phyloP scores from a whole-genome alignment of 2,888 invertebrate genomes.

The Dicranocentrus wangi region DNA sequence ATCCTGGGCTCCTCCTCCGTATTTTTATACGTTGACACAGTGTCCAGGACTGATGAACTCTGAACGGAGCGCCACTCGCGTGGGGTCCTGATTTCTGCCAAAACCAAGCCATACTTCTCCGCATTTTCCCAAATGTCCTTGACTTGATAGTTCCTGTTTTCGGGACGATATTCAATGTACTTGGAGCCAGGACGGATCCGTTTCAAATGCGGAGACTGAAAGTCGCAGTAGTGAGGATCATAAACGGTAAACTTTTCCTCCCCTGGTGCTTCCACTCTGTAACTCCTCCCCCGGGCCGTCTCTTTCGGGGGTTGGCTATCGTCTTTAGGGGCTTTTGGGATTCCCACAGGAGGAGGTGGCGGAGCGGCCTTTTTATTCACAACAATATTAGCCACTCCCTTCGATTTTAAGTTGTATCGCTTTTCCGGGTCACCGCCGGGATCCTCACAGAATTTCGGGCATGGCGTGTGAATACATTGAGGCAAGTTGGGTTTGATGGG shows the following conservation, averaged over 20 bases:
- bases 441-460: slow-evolving; percentile 37
- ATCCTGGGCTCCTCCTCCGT: slow-evolving; percentile 1
- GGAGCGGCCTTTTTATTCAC: background rate
- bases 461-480: slow-evolving; percentile 18
- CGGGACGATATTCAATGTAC: slow-evolving; percentile 41
- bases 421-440: background rate
- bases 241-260: slow-evolving; percentile 2
- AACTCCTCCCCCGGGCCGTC: background rate
- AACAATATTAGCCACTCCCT: too few relatives aligned
- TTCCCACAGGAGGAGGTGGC: background rate
- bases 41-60: slow-evolving; percentile 18
- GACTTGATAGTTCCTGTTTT: background rate
- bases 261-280: background rate
- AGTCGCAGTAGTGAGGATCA: slow-evolving; percentile 15
- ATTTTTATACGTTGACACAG: slow-evolving; percentile 13
- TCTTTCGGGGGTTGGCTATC: slow-evolving; percentile 6
- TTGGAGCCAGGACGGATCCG: slow-evolving; percentile 35
- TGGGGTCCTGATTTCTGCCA: slow-evolving; percentile 27
- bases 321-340: background rate
- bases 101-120: background rate
- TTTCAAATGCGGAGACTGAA: slow-evolving; percentile 15
- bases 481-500: slow-evolving; percentile 13
- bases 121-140: slow-evolving; percentile 11
- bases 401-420: too few relatives aligned
- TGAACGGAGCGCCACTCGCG: slow-evolving; percentile 38